Evolutionary conservation across 2,888 invertebrate species (phyloP), one percentile per base, ranked within the genome.

Genomic region (Heliconius ismenius): DNA sequence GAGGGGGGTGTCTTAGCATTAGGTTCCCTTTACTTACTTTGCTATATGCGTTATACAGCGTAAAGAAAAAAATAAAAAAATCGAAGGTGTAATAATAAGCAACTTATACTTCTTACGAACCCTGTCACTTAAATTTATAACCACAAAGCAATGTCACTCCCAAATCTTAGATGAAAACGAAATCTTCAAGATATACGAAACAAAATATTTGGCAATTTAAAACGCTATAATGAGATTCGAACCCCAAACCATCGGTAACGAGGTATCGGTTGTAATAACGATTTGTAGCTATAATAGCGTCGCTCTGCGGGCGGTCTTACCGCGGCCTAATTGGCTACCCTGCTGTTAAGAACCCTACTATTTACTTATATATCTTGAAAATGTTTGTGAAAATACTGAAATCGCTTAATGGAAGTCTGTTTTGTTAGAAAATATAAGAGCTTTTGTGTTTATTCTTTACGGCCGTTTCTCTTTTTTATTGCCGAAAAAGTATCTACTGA

Each of bases 291-390:
- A 81, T 82, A 83, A 84, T 82, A 81, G 79, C 78, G 32, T n/a
- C 60, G 73, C 76, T 74, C 83, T 75, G 80, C 82, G 81, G 85
- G 85, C 77, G 83, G 83, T 82, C 82, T 82, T 70, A 79, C 79
- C 78, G 78, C 76, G 79, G 79, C 72, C 80, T 85, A 86, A 86
- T 85, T 85, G 86, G 83, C 80, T 79, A 73, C 82, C 85, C 86
- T 82, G 82, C 84, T 83, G 81, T 79, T 69, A 81, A 62, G 76
- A 78, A 76, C 64, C 32, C 79, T 75, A 77, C 78, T 80, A 69
- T 73, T 63, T 73, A 77, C 68, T 74, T 75, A 68, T 74, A 73
- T 75, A 67, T 60, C 73, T 73, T 26, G 49, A 54, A 63, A 77
- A 69, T 63, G 43, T 43, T 63, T 62, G 58, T 21, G 60, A 39